phyloP scores from a whole-genome alignment of 2,888 invertebrate genomes.

The Coleophora deauratella region DNA sequence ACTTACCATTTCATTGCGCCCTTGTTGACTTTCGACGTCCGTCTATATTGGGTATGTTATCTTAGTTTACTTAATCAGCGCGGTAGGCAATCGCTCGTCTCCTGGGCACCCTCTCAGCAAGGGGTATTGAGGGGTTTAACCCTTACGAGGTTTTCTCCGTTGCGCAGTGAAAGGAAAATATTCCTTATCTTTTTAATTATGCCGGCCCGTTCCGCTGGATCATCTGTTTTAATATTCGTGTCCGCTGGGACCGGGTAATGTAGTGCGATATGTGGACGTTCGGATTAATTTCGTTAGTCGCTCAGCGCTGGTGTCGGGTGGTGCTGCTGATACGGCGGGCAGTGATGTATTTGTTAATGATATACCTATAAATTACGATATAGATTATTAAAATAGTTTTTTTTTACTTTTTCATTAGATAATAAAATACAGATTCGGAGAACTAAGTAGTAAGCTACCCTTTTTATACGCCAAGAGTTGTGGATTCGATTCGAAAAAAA shows the following conservation, averaged over 20 bases:
- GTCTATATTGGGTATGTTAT: conserved; percentile 64
- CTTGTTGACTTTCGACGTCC: conserved; percentile 71
- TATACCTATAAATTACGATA: too few species aligned
- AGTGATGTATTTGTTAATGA: too few species aligned
- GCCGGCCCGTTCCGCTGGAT: conserved; percentile 58
- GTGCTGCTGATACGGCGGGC: neutral
- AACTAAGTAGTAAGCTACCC: too few species aligned
- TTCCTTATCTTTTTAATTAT: conserved; percentile 75
- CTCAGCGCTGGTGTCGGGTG: conserved; percentile 8
- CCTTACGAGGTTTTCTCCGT: too few species aligned
- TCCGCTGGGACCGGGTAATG: conserved; percentile 44
- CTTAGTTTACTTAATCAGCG: conserved; percentile 73
- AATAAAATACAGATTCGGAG: too few species aligned
- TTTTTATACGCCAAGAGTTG: too few species aligned
- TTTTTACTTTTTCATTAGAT: too few species aligned
- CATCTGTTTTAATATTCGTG: conserved; percentile 69
- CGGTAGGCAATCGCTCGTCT: conserved; percentile 54
- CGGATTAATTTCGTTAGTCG: conserved; percentile 15
- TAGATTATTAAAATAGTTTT: too few species aligned
- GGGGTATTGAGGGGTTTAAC: conserved; percentile 47
- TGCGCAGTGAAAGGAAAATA: conserved; percentile 49
- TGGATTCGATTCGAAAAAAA: too few species aligned
- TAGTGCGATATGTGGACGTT: conserved; percentile 24
- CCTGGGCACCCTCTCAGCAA: conserved; percentile 46
- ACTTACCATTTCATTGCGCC: conserved; percentile 64